A percentile compares a stretch with the other conserved stretches of the same genome.
phyloP scores from a whole-genome alignment of 2,888 invertebrate species.

The Spilarctia lutea region DNA sequence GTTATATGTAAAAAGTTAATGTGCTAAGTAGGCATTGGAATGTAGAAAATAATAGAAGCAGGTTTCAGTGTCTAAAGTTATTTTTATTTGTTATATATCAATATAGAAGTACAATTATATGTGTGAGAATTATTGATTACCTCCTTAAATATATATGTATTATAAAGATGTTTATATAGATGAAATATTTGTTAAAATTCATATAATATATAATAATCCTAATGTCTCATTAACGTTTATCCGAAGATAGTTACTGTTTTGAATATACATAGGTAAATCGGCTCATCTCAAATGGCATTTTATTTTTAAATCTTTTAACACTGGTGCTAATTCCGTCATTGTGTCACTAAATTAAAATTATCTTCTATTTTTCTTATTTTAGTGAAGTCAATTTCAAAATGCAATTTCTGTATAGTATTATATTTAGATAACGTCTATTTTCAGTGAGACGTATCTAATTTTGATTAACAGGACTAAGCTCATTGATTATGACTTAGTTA shows the following conservation, averaged over 20 bases:
- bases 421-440: too few species aligned
- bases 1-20: slow-evolving; percentile 19
- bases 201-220: slow-evolving; percentile 26
- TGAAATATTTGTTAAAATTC: slow-evolving; percentile 42
- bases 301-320: not conserved
- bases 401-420: too few species aligned
- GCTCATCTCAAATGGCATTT: not conserved
- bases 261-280: not conserved
- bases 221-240: slow-evolving; percentile 21
- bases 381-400: too few species aligned
- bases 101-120: slow-evolving; percentile 57
- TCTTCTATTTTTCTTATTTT: too few species aligned
- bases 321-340: too few species aligned
- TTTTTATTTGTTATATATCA: slow-evolving; percentile 41
- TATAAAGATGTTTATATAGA: slow-evolving; percentile 46
- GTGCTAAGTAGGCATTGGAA: slow-evolving; percentile 24
- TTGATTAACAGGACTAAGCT: too few species aligned
- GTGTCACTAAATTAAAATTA: too few species aligned
- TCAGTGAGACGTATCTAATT: too few species aligned
- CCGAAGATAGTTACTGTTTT: not conserved
- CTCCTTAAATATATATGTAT: slow-evolving; percentile 44
- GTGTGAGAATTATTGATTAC: slow-evolving; percentile 58
- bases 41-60: slow-evolving; percentile 22
- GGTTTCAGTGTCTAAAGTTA: slow-evolving; percentile 28
- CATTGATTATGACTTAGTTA: too few species aligned